Base-by-base conservation (phyloP, 1,140 invertebrate genomes). In the Pogonognathellus flavescens region DNA sequence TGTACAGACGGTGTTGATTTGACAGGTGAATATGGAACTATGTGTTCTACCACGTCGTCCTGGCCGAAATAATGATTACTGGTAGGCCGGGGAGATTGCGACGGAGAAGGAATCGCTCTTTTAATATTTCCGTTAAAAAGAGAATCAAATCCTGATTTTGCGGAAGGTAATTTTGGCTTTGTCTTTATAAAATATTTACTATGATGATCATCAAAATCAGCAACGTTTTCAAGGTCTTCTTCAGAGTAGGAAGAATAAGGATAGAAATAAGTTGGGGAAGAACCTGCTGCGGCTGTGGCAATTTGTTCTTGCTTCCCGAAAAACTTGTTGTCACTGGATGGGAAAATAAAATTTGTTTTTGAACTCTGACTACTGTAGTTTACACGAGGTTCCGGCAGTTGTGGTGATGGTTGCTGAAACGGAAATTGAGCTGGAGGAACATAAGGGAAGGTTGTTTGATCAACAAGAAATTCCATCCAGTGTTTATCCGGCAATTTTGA, bases 181-280 rank as follows among this genome's bases (percentile, higher is more conserved):
- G 86, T 86, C 22, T 86, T 86, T 7, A 86, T 76, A 70, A 86
- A 86, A 60, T 86, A 86, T 59, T 84, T 83, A 18, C 66, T 81
- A 31, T 86, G 86, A 60, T 84, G 59, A 84, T 86, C 86, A 55
- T 84, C 86, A n/a, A 82, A 72, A 70, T 86, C 86, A 11, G 83
- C 82, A 16, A 84, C 86, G 31, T 84, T 84, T 25, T 86, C 83
- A 55, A 81, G 31, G 41, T 81, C 72, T 16, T 84, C 83, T 22
- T 86, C 86, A 7, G 86, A 81, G 49, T 86, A 86, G 10, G 62
- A 70, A 22, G 80, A 72, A 22, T 82, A 70, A 6, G 80, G 52
- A 20, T 82, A 85, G 50, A 66, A 70, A 31, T 62, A 82, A 57
- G 53, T 22, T 7, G 84, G 25, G 13, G 84, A 16, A 14, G 81